A percentile compares a stretch with the other conserved stretches of the same genome.
Conservation (phyloP, 2,113 vertebrate genomes). For the Hydrolagus affinis region DNA sequence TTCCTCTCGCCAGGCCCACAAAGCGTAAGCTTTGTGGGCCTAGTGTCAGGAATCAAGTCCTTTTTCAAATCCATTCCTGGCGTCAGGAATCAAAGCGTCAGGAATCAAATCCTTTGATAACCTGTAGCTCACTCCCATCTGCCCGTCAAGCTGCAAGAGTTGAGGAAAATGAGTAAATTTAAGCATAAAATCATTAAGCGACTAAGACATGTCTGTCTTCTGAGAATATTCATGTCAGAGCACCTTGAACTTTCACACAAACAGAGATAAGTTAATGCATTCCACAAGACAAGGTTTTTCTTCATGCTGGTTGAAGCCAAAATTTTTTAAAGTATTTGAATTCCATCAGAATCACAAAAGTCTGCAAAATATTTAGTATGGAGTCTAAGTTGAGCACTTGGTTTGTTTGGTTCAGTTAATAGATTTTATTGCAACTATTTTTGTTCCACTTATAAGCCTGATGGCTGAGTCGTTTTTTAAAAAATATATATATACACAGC, state of each 20-base stretch:
- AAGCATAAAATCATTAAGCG: neutral
- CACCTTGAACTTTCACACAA: conserved; percentile 26
- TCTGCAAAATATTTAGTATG: neutral
- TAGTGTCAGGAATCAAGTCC: no score
- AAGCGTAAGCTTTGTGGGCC: no score
- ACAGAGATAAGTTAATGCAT: conserved; percentile 27
- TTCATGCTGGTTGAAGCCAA: neutral
- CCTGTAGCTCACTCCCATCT: no score
- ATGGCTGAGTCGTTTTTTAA: neutral
- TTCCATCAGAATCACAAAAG: conserved; percentile 12
- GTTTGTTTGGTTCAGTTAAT: neutral
- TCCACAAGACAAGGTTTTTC: conserved; percentile 16
- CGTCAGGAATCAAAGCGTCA: no score
- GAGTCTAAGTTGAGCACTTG: neutral
- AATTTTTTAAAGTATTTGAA: conserved; percentile 24
- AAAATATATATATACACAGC: neutral
- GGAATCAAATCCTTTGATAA: no score
- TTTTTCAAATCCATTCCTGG: no score
- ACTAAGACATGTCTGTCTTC: neutral
- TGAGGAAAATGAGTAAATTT: no score
- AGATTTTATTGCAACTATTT: conserved; percentile 13
- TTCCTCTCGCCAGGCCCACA: no score
- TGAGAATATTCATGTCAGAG: neutral
- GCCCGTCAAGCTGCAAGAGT: no score
- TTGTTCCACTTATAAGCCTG: conserved; percentile 15